Conservation (phyloP, 23 tunicate genomes). For the Halocynthia aurantium region DNA sequence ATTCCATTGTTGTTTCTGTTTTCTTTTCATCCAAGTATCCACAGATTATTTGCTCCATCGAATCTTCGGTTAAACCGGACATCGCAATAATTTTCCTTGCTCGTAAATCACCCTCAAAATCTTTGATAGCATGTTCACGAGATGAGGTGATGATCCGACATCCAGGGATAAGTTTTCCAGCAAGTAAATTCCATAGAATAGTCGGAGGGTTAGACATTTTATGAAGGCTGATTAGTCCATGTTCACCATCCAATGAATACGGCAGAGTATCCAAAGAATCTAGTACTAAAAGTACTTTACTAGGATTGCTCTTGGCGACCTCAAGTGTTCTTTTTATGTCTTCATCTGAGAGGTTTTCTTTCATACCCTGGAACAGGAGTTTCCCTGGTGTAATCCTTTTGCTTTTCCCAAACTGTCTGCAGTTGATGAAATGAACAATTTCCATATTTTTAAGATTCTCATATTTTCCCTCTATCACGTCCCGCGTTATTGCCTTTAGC, state of each 20-base stretch:
- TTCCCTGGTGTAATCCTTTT: too few species aligned
- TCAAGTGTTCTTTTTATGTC: too few species aligned
- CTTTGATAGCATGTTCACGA: not conserved
- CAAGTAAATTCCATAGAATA: slow-evolving; percentile 3
- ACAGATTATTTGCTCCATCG: not conserved
- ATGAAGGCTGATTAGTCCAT: not conserved
- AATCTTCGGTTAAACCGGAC: not conserved
- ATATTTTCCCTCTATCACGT: too few species aligned
- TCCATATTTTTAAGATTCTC: too few species aligned
- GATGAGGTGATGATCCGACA: not conserved
- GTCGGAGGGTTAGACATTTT: not conserved
- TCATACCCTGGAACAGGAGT: too few species aligned
- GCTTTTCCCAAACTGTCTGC: too few species aligned
- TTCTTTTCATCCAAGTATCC: not conserved
- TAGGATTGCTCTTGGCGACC: too few species aligned
- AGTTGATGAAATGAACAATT: too few species aligned
- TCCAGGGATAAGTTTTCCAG: not conserved
- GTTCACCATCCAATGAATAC: not conserved
- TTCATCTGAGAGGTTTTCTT: too few species aligned
- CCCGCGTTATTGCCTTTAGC: too few species aligned
- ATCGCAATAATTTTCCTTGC: not conserved
- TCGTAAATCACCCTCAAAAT: not conserved
- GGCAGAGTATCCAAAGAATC: slow-evolving; percentile 6
- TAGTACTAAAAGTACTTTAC: not conserved
- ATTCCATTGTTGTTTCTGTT: not conserved